Evolutionary conservation across 53 echinoderm and acorn worm genomes (phyloP).

Genomic region (Glandiceps talaboti): DNA sequence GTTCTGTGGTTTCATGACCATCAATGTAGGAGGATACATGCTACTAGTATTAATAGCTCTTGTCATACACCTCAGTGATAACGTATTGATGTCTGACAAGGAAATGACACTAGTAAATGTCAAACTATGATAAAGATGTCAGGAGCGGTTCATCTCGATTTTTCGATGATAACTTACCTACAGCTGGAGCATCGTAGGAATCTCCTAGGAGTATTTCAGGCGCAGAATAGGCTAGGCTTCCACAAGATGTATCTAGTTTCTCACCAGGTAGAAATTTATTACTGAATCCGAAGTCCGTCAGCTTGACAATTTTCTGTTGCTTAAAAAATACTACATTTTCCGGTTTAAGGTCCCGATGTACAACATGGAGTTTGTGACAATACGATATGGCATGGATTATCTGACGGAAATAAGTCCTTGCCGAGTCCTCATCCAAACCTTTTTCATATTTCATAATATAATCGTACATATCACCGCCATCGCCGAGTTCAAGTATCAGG

Average conservation of each 20-base stretch:
- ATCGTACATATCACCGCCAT: constrained; percentile 99
- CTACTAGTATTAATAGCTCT: too few species aligned
- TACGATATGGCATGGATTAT: constrained; percentile 93
- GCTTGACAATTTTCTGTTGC: constrained; percentile 79
- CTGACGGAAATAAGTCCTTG: constrained; percentile 87
- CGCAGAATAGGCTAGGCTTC: constrained; percentile 95
- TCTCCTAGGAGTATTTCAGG: constrained; percentile 95
- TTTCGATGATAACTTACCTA: constrained; percentile 84
- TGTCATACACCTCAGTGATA: too few species aligned
- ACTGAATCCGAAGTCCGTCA: constrained; percentile 98
- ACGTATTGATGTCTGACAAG: too few species aligned
- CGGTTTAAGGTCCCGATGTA: constrained; percentile 92
- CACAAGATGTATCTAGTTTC: constrained; percentile 92
- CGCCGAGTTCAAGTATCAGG: constrained; percentile 89
- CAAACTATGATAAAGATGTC: too few species aligned
- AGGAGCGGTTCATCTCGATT: too few species aligned
- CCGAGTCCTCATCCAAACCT: constrained; percentile 74
- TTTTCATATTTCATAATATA: constrained; percentile 98
- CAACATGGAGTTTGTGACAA: constrained; percentile 93
- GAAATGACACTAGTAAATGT: too few species aligned
- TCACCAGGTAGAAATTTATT: constrained; percentile 79
- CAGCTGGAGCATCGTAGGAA: constrained; percentile 96
- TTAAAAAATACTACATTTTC: constrained; percentile 99
- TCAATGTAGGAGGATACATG: too few species aligned
- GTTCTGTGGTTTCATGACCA: too few species aligned